Evolutionary conservation across 2,888 invertebrate species (phyloP), one percentile per base, ranked within the genome.

Genomic region (Dasypolia templi): DNA sequence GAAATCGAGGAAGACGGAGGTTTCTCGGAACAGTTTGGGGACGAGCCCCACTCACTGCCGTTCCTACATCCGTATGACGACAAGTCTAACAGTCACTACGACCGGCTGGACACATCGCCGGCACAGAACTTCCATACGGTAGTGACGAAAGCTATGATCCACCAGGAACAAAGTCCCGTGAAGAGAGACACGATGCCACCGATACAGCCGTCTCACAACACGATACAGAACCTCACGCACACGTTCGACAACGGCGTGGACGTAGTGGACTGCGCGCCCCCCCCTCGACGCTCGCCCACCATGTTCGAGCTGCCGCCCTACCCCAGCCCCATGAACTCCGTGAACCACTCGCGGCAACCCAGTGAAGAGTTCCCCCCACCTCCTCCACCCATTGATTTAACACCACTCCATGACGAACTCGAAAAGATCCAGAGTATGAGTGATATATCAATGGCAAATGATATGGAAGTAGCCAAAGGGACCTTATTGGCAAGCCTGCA

Each of bases 331-430:
- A 96, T 97, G 85, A 97, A 97, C 84, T 98, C 98, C 0, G 97
- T 97, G 0, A 97, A 97, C 71, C 98, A 98, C 92, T 98, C 98
- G 3, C 96, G 98, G 64, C 98, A 98, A 92, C 97, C 98, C 0
- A 98, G 98, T 92, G 98, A 98, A 93, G 98, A 99, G 88, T 98
- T 99, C 88, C 98, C 98, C 64, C 98, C 98, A 9, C 98, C 98
- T n/a, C 98, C 98, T 0, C 97, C 98, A 1, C 98, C 98, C 0
- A 96, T 98, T 63, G 98, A 98, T 82, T 94, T 98, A 79, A 97
- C 97, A 35, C 97, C 97, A 0, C 93, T 97, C 0, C 97, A 97
- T 76, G 97, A 97, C 81, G 97, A 97, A 91, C 91, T 97, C 12
- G 94, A 95, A 80, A 96, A 96, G 86, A 94, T 97, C 65, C 93